Base-by-base conservation (phyloP, 2,113 vertebrate genomes). In the Cinclus mexicanus region DNA sequence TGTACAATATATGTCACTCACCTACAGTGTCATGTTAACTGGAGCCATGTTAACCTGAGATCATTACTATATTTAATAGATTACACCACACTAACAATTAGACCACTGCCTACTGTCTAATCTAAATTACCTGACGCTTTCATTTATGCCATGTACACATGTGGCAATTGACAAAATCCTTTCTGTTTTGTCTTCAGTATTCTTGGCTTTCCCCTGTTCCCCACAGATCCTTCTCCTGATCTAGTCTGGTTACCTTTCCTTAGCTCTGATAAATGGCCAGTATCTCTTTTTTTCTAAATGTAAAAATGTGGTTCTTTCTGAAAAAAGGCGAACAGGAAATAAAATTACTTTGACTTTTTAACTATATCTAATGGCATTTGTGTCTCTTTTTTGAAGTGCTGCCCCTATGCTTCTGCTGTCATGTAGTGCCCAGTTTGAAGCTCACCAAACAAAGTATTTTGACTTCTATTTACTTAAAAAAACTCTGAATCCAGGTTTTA, bases 101-200 rank as follows among this genome's bases (percentile, higher is more conserved):
- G 47, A 78, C 22, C 3, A 7, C n/a, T 92, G 37, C 47, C n/a
- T 50, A 60, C 29, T 79, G 4, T 63, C 50, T 83, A n/a, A 46
- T 77, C 46, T 70, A 67, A 89, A 65, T 46, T 18, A 28, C 24
- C 22, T 74, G 44, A 57, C 46, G 65, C 20, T 91, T 84, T 74
- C 59, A 75, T 53, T 83, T 86, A 67, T 10, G 21, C 31, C 41
- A 82, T 0, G 0, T 25, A 52, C 0, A 5, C 7, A 52, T 0
- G 2, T 50, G 46, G 28, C 21, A 77, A 53, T 3, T 20, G 39
- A 67, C 8, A 78, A 10, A 84, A 81, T 56, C 16, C 31, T 41
- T 82, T 70, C 44, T 46, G 7, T 49, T 86, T 44, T n/a, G 9
- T 31, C 39, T 67, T 42, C 26, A 6, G 10, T 33, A 22, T 26